phyloP scores from a whole-genome alignment of 2,797 vertebrate genomes.

The Anguilla marmorata region DNA sequence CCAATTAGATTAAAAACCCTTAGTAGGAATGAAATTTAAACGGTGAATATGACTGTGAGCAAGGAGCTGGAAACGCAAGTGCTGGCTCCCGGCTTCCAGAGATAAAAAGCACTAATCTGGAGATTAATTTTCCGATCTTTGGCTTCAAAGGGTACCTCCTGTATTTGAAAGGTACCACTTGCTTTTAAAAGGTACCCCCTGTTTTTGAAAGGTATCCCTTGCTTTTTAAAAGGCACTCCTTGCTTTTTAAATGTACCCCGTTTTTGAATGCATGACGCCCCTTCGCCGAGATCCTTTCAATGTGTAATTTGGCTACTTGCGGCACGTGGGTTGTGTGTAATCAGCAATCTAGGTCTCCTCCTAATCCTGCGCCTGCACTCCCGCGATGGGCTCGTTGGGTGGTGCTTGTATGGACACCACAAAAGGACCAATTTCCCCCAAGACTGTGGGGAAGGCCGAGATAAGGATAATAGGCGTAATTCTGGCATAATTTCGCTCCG shows the following conservation, averaged over 20 bases:
- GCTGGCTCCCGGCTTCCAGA: background rate
- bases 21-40: background rate
- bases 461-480: background rate
- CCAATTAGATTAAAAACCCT: background rate
- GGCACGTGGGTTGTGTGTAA: slow-evolving; percentile 2
- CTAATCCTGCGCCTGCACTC: background rate
- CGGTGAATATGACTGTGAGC: background rate
- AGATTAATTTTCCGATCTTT: background rate
- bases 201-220: background rate
- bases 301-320: slow-evolving; percentile 15
- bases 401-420: background rate
- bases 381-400: background rate
- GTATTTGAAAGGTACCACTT: background rate
- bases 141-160: background rate
- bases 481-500: background rate
- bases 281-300: background rate
- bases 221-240: background rate
- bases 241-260: background rate
- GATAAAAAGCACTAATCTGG: background rate
- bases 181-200: background rate
- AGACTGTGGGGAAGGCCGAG: background rate
- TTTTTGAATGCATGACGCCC: background rate
- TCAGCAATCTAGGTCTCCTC: background rate
- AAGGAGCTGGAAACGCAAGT: background rate
- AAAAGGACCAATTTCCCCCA: background rate